These are phyloP conservation scores for Hetaerina titia DNA, from an alignment of 2,888 invertebrate species.

Conservation along the genomic window DNA sequence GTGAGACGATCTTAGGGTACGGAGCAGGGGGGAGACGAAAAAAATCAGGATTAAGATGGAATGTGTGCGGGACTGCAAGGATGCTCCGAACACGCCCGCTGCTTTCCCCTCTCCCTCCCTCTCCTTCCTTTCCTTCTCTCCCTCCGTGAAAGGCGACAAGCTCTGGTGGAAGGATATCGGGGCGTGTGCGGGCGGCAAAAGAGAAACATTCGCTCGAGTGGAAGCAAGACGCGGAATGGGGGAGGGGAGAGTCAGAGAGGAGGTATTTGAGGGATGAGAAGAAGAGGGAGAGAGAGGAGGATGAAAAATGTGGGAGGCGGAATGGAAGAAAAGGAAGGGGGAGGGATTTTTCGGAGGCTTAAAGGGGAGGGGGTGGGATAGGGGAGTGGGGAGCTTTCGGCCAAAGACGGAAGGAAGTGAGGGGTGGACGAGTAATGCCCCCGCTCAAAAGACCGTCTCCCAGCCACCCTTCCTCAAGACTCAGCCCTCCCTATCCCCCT, in stretches of 20 bases:
- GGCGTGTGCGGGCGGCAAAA: neutral
- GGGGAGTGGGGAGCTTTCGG: neutral
- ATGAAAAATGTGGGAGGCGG: neutral
- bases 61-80: neutral
- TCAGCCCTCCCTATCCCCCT: neutral
- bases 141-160: conserved; percentile 29
- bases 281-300: neutral
- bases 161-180: neutral
- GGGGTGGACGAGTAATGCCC: conserved; percentile 29
- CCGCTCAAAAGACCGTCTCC: conserved; percentile 36
- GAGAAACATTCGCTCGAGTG: neutral
- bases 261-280: too few relatives aligned
- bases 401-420: conserved; percentile 38
- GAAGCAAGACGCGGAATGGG: neutral
- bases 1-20: neutral
- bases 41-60: conserved; percentile 19
- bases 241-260: neutral
- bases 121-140: neutral
- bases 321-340: neutral
- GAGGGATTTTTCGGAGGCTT: neutral
- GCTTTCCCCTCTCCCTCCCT: neutral
- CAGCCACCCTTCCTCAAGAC: neutral
- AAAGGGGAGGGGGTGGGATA: neutral
- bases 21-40: neutral
- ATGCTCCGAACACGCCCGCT: neutral